Evolutionary conservation across 2,888 invertebrate genomes (phyloP).

Genomic region (Cephus runcator): DNA sequence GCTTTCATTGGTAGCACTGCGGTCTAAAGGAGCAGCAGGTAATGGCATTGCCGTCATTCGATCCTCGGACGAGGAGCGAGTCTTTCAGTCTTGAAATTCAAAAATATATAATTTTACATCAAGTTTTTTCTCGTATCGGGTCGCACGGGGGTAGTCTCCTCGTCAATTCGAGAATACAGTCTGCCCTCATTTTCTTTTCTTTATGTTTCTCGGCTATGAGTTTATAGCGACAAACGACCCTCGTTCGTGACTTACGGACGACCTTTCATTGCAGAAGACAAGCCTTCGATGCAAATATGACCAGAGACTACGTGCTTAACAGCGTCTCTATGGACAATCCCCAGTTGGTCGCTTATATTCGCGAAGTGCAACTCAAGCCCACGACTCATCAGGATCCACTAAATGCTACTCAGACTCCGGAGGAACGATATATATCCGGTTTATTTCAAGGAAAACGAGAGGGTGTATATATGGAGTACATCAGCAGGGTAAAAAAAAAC

Average conservation of each 20-base stretch:
- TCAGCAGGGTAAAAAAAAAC: slow-evolving; percentile 54
- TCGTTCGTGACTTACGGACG: slow-evolving; percentile 5
- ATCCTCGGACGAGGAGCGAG: not conserved
- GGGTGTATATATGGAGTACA: slow-evolving; percentile 59
- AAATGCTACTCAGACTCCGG: slow-evolving; percentile 64
- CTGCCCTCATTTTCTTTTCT: not conserved
- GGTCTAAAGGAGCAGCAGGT: not conserved
- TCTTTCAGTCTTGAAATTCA: not conserved
- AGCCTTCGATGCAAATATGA: slow-evolving; percentile 84
- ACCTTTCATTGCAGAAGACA: slow-evolving; percentile 63
- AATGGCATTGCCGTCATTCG: not conserved
- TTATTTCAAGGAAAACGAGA: slow-evolving; percentile 65
- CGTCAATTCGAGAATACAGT: not conserved
- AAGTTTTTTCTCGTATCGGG: not conserved
- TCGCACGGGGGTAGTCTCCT: not conserved
- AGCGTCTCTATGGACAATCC: slow-evolving; percentile 81
- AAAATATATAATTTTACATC: not conserved
- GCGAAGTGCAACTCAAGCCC: slow-evolving; percentile 75
- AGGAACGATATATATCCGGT: slow-evolving; percentile 65
- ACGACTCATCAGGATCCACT: slow-evolving; percentile 52
- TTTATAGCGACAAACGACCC: not conserved
- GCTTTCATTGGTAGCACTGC: not conserved
- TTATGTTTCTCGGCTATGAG: not conserved
- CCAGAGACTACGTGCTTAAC: slow-evolving; percentile 79
- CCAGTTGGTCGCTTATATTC: slow-evolving; percentile 78